These are phyloP conservation scores for Panopea generosa DNA, from an alignment of 2,888 invertebrate species.

Conservation along the genomic window DNA sequence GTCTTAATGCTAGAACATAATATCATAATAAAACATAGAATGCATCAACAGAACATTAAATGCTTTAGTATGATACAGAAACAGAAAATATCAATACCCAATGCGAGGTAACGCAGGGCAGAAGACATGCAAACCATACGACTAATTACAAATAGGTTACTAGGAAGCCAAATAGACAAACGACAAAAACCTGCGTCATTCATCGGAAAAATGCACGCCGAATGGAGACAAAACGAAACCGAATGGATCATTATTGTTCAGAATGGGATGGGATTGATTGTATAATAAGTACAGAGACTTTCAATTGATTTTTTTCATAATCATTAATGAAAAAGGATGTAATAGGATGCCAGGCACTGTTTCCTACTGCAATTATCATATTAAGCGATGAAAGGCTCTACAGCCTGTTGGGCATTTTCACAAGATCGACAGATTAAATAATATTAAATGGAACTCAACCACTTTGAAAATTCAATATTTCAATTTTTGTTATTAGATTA, in stretches of 20 bases:
- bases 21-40: no score
- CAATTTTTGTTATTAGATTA: conserved; percentile 18
- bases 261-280: conserved; percentile 46
- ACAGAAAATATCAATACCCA: no score
- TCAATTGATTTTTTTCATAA: conserved; percentile 46
- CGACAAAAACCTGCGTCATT: conserved; percentile 11
- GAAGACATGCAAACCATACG: conserved; percentile 14
- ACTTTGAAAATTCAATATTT: conserved; percentile 16
- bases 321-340: conserved; percentile 41
- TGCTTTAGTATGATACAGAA: no score
- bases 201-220: conserved; percentile 4
- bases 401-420: conserved; percentile 1
- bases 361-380: conserved; percentile 41
- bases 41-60: no score
- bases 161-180: conserved; percentile 31
- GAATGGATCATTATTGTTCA: conserved; percentile 28
- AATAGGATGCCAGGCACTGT: conserved; percentile 52
- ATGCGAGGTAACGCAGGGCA: not conserved
- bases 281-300: conserved; percentile 43
- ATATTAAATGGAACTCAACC: conserved; percentile 26
- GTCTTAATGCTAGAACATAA: no score
- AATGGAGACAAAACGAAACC: conserved; percentile 20
- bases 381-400: conserved; percentile 21
- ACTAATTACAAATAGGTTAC: conserved; percentile 15
- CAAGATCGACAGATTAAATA: conserved; percentile 30